Evolutionary conservation across 2,888 invertebrate genomes (phyloP).

Genomic region (Tachystola acroxantha): DNA sequence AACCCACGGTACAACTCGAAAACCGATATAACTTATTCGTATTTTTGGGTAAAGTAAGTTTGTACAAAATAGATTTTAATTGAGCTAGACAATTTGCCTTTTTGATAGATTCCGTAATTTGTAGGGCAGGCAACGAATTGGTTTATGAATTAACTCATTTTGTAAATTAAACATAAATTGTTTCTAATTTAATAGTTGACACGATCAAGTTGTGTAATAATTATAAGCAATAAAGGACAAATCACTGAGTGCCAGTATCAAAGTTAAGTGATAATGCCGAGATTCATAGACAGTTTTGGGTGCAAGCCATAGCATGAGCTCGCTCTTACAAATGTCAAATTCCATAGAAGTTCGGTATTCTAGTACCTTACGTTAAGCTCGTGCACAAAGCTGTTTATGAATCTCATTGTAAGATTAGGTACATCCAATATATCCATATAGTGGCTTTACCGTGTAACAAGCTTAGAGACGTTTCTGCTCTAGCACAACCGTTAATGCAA

Average conservation of each 20-base stretch:
- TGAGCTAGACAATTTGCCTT: slow-evolving; percentile 57
- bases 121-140: slow-evolving; percentile 36
- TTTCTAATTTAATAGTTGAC: too few relatives aligned
- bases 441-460: background rate
- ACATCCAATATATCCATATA: too few relatives aligned
- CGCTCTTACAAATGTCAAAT: too few relatives aligned
- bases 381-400: too few relatives aligned
- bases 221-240: background rate
- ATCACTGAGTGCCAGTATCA: too few relatives aligned
- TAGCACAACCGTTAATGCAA: background rate
- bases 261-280: too few relatives aligned
- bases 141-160: slow-evolving; percentile 19
- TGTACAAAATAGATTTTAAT: slow-evolving; percentile 58
- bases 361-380: too few relatives aligned
- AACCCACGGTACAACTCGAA: slow-evolving; percentile 35
- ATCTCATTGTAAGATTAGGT: too few relatives aligned
- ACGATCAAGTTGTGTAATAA: background rate
- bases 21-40: slow-evolving; percentile 26
- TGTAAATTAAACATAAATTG: slow-evolving; percentile 10
- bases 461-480: background rate
- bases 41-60: slow-evolving; percentile 42
- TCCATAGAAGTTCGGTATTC: too few relatives aligned
- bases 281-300: too few relatives aligned
- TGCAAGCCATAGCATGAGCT: too few relatives aligned
- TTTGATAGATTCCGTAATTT: slow-evolving; percentile 38